Evolutionary conservation across 2,888 invertebrate genomes (phyloP).

Genomic region (Dyspetes luteomarginatus): DNA sequence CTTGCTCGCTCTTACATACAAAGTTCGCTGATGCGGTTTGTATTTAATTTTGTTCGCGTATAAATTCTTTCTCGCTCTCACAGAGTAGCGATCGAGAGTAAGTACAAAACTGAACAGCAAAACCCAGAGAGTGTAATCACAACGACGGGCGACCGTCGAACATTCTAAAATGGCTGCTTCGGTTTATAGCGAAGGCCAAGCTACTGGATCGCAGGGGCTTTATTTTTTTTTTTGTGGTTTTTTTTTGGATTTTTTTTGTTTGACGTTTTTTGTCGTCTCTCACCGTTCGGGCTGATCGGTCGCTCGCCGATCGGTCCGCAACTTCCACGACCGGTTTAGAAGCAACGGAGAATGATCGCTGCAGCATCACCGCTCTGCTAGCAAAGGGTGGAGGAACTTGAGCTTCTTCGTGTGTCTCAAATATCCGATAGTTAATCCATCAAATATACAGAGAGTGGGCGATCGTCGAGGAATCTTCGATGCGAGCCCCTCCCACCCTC

Average conservation of each 20-base stretch:
- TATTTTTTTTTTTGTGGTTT: slow-evolving; percentile 38
- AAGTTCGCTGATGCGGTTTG: slow-evolving; percentile 31
- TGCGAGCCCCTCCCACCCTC: too few relatives aligned
- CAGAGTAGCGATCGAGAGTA: slow-evolving; percentile 2
- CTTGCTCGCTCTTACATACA: slow-evolving; percentile 47
- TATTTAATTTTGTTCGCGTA: slow-evolving; percentile 22
- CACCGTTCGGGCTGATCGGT: slow-evolving; percentile 58
- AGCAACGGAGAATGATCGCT: slow-evolving; percentile 72
- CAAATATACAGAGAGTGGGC: neutral
- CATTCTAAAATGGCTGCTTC: slow-evolving; percentile 81
- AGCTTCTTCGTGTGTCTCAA: slow-evolving; percentile 28
- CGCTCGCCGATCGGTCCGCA: slow-evolving; percentile 51
- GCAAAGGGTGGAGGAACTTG: slow-evolving; percentile 6
- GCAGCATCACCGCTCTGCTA: slow-evolving; percentile 37
- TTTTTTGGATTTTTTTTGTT: neutral
- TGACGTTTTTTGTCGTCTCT: slow-evolving; percentile 20
- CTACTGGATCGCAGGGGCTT: slow-evolving; percentile 74
- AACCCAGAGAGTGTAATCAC: slow-evolving; percentile 27
- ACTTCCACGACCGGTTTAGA: slow-evolving; percentile 81
- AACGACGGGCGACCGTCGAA: slow-evolving; percentile 81
- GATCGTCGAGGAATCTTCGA: too few relatives aligned
- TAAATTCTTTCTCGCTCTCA: neutral
- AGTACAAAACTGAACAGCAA: neutral
- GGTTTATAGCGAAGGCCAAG: slow-evolving; percentile 79
- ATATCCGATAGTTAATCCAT: neutral